phyloP scores from a whole-genome alignment of 2,113 vertebrate genomes.

The Rhinogobius similis region DNA sequence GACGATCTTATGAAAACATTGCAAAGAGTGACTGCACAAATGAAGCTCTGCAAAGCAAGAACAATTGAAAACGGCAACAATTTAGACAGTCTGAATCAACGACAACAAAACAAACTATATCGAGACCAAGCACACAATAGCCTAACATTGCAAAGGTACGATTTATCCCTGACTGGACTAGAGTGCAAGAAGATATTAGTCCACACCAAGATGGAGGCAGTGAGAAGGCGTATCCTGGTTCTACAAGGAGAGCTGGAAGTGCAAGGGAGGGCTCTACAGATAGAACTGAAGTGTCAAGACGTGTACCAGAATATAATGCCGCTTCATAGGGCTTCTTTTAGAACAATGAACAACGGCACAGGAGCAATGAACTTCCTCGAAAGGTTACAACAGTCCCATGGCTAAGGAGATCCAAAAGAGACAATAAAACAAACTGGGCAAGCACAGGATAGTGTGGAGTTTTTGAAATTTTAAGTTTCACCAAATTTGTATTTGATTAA shows the following conservation, averaged over 20 bases:
- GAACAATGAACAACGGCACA: background rate
- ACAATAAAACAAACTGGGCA: too few species aligned
- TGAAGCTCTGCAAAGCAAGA: background rate
- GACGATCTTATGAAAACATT: background rate
- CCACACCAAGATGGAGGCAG: background rate
- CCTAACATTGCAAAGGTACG: background rate
- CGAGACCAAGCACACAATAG: background rate
- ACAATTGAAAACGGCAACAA: background rate
- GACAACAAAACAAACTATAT: background rate
- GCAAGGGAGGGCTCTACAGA: background rate
- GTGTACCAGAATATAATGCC: background rate
- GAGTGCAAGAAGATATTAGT: background rate
- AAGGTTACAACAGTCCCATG: background rate
- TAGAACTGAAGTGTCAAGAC: background rate
- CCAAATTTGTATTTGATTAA: too few species aligned
- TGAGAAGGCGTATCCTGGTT: background rate
- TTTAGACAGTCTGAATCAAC: background rate
- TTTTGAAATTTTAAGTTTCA: too few species aligned
- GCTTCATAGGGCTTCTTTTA: background rate
- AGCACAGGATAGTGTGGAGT: too few species aligned
- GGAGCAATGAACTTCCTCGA: background rate
- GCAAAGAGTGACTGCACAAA: background rate
- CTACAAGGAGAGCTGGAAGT: background rate
- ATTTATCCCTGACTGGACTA: background rate
- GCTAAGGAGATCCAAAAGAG: too few species aligned